phyloP scores from a whole-genome alignment of 2,888 invertebrate genomes.

The Microctonus hyperodae region DNA sequence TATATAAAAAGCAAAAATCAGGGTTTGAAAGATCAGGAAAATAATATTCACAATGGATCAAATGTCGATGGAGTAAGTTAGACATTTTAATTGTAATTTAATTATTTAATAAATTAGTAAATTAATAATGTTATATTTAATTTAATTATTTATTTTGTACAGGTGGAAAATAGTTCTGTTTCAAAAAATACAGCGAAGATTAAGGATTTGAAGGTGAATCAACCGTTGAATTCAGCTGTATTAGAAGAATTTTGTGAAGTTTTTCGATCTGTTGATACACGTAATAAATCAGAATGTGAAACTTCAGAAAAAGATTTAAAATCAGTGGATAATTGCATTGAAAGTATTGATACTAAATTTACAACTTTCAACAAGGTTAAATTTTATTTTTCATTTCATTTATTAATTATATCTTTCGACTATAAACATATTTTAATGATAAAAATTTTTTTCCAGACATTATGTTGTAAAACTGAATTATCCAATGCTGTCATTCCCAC shows the following conservation, averaged over 20 bases:
- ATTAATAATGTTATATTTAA: neutral
- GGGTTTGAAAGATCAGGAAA: constrained; percentile 10
- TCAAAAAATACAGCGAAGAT: neutral
- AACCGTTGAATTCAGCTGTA: neutral
- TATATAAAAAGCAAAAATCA: constrained; percentile 17
- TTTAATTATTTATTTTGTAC: neutral
- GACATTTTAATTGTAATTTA: neutral
- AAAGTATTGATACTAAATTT: constrained; percentile 18
- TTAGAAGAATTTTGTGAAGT: constrained; percentile 14
- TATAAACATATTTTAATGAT: neutral
- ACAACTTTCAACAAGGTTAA: neutral
- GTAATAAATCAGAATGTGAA: neutral
- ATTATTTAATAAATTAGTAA: neutral
- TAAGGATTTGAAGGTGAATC: neutral
- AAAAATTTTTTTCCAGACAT: constrained; percentile 1
- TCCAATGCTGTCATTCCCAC: neutral
- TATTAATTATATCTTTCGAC: neutral
- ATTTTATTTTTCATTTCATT: neutral
- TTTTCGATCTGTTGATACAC: constrained; percentile 9
- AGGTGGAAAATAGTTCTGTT: neutral
- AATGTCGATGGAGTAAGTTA: neutral
- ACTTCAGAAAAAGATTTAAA: neutral
- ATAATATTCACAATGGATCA: neutral
- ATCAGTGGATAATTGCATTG: constrained; percentile 11
- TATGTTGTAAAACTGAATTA: constrained; percentile 4